Percentiles rank a stretch among this genome's conserved stretches.
Conservation (phyloP, 2,113 vertebrate species). For the Microcebus ravelobensis region DNA sequence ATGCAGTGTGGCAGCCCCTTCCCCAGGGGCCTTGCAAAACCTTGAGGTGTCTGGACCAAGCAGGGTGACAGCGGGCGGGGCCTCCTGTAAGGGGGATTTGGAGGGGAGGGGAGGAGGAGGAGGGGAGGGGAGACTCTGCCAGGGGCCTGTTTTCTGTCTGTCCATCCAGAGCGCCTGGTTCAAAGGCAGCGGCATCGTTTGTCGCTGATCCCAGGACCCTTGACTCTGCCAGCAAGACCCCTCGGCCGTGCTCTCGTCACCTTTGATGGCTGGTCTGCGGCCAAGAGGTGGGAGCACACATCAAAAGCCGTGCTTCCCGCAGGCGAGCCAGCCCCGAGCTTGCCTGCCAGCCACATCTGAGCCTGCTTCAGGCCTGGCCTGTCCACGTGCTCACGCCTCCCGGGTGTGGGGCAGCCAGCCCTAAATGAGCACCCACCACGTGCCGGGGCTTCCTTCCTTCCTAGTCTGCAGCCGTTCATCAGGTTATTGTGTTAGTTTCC, state of each 20-base stretch:
- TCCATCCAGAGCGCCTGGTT: neutral
- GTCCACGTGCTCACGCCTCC: neutral
- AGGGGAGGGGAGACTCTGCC: neutral
- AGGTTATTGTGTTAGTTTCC: neutral
- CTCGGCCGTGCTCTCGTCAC: rapidly evolving
- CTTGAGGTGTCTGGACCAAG: neutral
- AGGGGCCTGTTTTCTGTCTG: conserved; percentile 43
- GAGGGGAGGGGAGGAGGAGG: no score
- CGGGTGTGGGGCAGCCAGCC: neutral
- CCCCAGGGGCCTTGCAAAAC: neutral
- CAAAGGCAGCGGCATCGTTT: neutral
- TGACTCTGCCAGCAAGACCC: conserved; percentile 31
- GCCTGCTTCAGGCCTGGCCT: neutral
- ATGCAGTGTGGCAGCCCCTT: neutral
- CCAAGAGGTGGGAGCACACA: neutral
- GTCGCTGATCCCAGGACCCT: neutral
- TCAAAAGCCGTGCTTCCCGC: neutral
- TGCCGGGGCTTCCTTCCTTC: neutral
- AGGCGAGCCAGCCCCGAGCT: neutral
- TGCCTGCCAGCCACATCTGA: neutral
- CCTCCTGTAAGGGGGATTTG: neutral
- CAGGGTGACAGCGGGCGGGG: neutral
- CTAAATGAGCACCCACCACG: neutral
- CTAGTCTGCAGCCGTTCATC: rapidly evolving
- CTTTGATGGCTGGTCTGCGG: conserved; percentile 46